phyloP scores from a whole-genome alignment of 2,113 vertebrate species.

The Miniopterus natalensis region DNA sequence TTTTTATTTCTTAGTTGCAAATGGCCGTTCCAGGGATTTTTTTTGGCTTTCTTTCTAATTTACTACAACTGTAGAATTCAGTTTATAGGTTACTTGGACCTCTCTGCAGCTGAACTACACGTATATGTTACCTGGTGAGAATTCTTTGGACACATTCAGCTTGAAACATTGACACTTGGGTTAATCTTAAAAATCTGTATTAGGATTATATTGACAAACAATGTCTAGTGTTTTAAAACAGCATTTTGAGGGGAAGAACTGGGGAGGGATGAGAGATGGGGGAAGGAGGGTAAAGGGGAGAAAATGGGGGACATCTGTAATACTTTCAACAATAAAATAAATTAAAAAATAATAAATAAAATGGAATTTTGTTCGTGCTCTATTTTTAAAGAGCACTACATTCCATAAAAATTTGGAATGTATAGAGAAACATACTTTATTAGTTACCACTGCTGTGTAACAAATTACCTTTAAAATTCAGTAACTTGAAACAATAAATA shows the following conservation, averaged over 20 bases:
- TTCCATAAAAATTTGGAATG: background rate
- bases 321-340: no score
- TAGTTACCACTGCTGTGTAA: background rate
- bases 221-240: background rate
- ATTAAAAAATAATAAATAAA: background rate
- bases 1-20: slow-evolving; percentile 26
- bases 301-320: no score
- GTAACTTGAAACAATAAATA: background rate
- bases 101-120: background rate
- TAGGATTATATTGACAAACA: background rate
- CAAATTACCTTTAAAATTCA: slow-evolving; percentile 2
- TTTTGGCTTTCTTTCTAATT: slow-evolving; percentile 7
- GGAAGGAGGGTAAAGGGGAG: no score
- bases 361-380: background rate
- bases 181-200: slow-evolving; percentile 20
- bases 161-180: slow-evolving; percentile 11
- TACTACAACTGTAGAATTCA: background rate
- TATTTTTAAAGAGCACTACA: background rate
- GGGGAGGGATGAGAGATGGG: no score
- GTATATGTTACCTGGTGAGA: background rate
- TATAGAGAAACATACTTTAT: background rate
- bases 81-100: background rate
- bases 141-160: background rate
- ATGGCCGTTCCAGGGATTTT: background rate
- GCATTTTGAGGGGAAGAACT: no score